Percentiles rank a stretch among this genome's conserved stretches.
These are phyloP conservation scores for Gobionotothen gibberifrons DNA, from an alignment of 2,797 vertebrate species.

Conservation along the genomic window DNA sequence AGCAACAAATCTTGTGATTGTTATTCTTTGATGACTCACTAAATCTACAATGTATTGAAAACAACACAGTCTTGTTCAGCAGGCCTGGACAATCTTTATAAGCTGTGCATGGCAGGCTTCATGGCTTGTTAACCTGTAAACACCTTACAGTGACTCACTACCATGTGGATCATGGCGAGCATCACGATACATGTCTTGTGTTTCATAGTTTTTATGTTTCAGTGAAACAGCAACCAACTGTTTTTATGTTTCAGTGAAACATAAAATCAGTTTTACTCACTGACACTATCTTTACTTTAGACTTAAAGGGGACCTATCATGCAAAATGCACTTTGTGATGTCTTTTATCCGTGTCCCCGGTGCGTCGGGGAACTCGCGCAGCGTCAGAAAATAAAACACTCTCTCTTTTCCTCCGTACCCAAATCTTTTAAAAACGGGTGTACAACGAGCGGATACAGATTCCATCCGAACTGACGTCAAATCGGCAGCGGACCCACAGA, in stretches of 20 bases:
- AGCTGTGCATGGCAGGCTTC: constrained; percentile 23
- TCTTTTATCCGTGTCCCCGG: no score
- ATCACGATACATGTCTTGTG: background rate
- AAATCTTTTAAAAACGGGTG: no score
- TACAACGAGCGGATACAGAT: no score
- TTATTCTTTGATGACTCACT: constrained; percentile 37
- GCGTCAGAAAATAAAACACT: no score
- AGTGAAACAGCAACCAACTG: no score
- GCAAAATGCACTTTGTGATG: no score
- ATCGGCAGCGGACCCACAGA: no score
- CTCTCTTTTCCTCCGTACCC: no score
- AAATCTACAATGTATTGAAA: constrained; percentile 8
- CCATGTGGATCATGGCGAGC: constrained; percentile 26
- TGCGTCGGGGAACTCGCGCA: no score
- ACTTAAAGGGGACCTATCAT: background rate
- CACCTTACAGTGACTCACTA: constrained; percentile 46
- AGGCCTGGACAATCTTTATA: constrained; percentile 44
- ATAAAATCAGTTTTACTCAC: background rate
- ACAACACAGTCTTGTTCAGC: constrained; percentile 56
- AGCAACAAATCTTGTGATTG: constrained; percentile 18
- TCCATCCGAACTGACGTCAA: no score
- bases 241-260: no score
- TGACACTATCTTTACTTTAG: background rate
- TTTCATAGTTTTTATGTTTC: constrained; percentile 10
- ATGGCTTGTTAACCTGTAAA: constrained; percentile 59